Evolutionary conservation across 2,113 vertebrate genomes (phyloP).

Genomic region (Erythrocercus mccallii): DNA sequence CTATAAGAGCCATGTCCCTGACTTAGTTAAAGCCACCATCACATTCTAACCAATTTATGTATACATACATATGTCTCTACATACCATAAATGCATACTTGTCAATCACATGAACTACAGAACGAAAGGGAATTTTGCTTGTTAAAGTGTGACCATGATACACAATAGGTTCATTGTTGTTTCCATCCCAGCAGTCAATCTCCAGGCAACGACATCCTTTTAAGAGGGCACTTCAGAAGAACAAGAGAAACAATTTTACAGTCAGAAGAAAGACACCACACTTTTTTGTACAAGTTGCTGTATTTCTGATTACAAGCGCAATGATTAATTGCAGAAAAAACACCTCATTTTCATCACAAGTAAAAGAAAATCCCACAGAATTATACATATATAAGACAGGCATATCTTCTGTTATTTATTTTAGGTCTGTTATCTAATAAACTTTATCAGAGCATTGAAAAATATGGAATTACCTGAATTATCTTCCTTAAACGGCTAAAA

Average conservation of each 20-base stretch:
- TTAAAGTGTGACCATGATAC: conserved; percentile 86
- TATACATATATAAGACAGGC: not conserved
- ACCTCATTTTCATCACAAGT: not conserved
- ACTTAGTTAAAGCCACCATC: not conserved
- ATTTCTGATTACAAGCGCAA: not conserved
- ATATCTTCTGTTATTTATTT: not conserved
- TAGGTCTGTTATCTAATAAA: not conserved
- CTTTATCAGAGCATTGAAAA: not conserved
- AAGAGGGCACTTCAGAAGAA: conserved; percentile 77
- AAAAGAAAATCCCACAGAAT: not conserved
- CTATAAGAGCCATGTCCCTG: not conserved
- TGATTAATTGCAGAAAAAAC: not conserved
- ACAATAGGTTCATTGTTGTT: conserved; percentile 79
- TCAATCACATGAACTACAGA: conserved; percentile 80
- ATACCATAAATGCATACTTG: conserved; percentile 85
- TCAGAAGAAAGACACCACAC: not conserved
- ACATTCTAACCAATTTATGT: not conserved
- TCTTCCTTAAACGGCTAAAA: not conserved
- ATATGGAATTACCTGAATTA: not conserved
- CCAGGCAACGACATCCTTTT: conserved; percentile 88
- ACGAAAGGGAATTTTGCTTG: conserved; percentile 82
- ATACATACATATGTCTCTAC: not conserved
- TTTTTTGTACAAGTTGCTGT: not conserved
- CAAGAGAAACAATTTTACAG: not conserved
- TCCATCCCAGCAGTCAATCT: conserved; percentile 91